phyloP scores from a whole-genome alignment of 2,888 invertebrate genomes.

The Eupithecia centaureata region DNA sequence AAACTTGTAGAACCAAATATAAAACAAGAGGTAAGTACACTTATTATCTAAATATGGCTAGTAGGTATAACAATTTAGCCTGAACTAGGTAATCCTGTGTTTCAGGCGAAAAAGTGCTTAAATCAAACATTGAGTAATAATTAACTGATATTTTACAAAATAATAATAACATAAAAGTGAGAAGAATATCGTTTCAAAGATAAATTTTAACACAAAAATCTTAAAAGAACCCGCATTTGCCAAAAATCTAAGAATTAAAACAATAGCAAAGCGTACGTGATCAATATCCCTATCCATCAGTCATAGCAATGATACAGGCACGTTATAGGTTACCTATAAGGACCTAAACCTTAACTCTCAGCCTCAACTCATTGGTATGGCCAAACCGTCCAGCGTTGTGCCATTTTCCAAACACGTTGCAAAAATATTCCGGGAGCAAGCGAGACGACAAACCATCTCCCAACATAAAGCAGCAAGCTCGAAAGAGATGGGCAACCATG shows the following conservation, averaged over 20 bases:
- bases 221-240: background rate
- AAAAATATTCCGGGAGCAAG: conserved; percentile 81
- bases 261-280: background rate
- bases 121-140: too few species aligned
- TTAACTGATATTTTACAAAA: too few species aligned
- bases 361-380: conserved; percentile 2
- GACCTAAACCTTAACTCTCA: background rate
- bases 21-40: too few species aligned
- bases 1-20: too few species aligned
- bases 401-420: conserved; percentile 76
- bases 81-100: too few species aligned
- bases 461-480: conserved; percentile 37
- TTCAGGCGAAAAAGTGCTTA: too few species aligned
- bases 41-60: too few species aligned
- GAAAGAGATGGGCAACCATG: conserved; percentile 61
- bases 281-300: background rate
- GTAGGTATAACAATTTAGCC: too few species aligned
- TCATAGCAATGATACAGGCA: background rate
- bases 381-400: conserved; percentile 48
- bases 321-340: background rate
- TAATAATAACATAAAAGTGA: too few species aligned
- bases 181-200: too few species aligned
- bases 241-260: background rate
- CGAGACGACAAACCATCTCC: conserved; percentile 52
- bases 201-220: background rate